A percentile compares a stretch with the other conserved stretches of the same genome.
phyloP scores from a whole-genome alignment of 2,888 invertebrate species.

The Leptogaster cylindrica region DNA sequence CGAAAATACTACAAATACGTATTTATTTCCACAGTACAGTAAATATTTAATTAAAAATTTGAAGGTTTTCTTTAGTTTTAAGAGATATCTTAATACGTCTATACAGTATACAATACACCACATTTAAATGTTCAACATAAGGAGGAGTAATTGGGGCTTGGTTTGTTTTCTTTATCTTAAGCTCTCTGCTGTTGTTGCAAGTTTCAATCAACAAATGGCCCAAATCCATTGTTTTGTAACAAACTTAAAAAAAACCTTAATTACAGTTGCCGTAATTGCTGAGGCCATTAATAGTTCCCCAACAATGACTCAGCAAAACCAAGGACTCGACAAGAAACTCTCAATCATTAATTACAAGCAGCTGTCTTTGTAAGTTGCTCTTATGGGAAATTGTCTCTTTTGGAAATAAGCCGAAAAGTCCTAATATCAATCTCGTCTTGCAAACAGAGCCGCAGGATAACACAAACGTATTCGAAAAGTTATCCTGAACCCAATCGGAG shows the following conservation, averaged over 20 bases:
- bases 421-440: slow-evolving; percentile 19
- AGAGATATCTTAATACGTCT: no score
- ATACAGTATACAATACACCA: no score
- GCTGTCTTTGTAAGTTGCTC: slow-evolving; percentile 21
- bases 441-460: slow-evolving; percentile 7
- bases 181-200: no score
- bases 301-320: slow-evolving; percentile 31
- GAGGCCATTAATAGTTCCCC: slow-evolving; percentile 31
- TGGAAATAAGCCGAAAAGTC: background rate
- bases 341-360: slow-evolving; percentile 32
- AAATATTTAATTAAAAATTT: no score
- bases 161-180: no score
- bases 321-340: slow-evolving; percentile 16
- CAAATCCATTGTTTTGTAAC: no score
- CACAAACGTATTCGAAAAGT: slow-evolving; percentile 27
- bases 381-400: background rate
- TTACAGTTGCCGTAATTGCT: slow-evolving; percentile 21
- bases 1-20: no score
- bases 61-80: no score
- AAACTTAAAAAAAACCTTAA: slow-evolving; percentile 30
- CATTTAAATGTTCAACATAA: no score
- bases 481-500: slow-evolving; percentile 20
- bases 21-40: no score
- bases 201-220: no score
- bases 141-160: no score